These are phyloP conservation scores for Xenopus petersii DNA, from an alignment of 2,797 vertebrate genomes.

Conservation along the genomic window DNA sequence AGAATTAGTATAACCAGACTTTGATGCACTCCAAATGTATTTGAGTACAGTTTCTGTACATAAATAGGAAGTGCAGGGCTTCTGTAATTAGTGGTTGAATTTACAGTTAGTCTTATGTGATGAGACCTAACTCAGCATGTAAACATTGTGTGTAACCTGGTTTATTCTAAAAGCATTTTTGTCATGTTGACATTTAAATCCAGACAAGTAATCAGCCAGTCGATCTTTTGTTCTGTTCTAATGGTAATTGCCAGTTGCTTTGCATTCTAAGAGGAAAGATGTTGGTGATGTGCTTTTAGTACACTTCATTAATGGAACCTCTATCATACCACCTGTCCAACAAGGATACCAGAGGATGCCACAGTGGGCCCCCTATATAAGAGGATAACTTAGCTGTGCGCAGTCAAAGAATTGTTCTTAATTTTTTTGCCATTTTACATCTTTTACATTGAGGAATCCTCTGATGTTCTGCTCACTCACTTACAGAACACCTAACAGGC, in stretches of 20 bases:
- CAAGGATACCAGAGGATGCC: no score
- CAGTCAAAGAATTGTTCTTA: no score
- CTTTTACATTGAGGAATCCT: no score
- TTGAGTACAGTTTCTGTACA: conserved; percentile 46
- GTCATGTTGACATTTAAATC: conserved; percentile 4
- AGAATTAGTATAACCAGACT: conserved; percentile 50
- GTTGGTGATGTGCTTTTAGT: no score
- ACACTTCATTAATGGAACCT: no score
- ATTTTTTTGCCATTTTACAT: no score
- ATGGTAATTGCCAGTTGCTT: neutral
- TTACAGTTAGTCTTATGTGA: conserved; percentile 37
- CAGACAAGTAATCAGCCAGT: neutral
- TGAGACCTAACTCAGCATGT: neutral
- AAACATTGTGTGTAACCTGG: conserved; percentile 23
- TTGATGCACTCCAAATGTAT: conserved; percentile 50
- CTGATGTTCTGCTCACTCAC: no score
- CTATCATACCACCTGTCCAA: no score
- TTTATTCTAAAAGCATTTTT: conserved; percentile 17
- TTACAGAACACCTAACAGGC: no score
- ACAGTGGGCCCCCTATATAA: no score
- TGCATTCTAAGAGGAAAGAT: neutral
- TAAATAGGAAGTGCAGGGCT: conserved; percentile 42
- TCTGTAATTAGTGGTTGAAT: conserved; percentile 34
- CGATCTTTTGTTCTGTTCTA: neutral
- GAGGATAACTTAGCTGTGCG: no score